Percentiles rank a stretch among this genome's conserved stretches.
Evolutionary conservation across 2,113 vertebrate species (phyloP).

Genomic region (Rynchops niger): DNA sequence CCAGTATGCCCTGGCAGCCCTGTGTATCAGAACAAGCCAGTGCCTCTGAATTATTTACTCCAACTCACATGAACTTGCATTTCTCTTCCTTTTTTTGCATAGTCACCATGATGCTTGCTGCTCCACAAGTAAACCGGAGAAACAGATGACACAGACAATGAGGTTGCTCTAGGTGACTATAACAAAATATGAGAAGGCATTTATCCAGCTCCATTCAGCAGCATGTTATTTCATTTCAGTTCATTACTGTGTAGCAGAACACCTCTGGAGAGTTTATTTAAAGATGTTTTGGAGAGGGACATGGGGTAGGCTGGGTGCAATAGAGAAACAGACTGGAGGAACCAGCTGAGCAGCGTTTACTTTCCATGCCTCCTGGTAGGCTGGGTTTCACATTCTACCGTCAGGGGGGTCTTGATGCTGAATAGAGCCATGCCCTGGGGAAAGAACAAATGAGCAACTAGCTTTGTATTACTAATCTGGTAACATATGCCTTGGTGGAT

Average conservation of each 20-base stretch:
- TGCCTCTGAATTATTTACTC: constrained; percentile 54
- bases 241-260: neutral
- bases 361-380: neutral
- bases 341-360: neutral
- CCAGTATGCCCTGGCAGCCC: neutral
- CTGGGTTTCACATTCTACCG: neutral
- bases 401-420: neutral
- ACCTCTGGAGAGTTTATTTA: neutral
- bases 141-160: neutral
- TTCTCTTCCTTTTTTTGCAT: constrained; percentile 22
- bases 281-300: neutral
- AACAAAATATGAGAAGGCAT: neutral
- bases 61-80: constrained; percentile 30
- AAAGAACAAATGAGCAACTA: neutral
- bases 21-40: neutral
- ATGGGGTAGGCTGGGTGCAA: neutral
- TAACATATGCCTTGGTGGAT: neutral
- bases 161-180: neutral
- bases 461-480: neutral
- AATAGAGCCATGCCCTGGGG: neutral
- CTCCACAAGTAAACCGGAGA: neutral
- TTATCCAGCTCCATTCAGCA: neutral
- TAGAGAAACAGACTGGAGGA: neutral
- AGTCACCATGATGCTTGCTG: neutral
- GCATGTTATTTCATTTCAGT: neutral